Percentiles rank a stretch among this genome's conserved stretches.
These are phyloP conservation scores for Andrena minutula DNA, from an alignment of 2,888 invertebrate species.

Conservation along the genomic window DNA sequence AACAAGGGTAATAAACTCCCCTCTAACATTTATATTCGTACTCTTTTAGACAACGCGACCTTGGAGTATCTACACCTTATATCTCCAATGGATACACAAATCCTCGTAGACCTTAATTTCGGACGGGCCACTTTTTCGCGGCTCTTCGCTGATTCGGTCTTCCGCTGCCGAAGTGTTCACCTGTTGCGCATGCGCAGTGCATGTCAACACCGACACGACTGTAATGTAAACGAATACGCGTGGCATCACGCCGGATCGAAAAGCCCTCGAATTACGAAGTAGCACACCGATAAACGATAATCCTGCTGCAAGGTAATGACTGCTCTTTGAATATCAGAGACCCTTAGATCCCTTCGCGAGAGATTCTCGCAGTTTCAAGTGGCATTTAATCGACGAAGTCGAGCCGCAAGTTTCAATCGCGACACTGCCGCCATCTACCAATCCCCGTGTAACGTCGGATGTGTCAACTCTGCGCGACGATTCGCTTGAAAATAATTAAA, in stretches of 20 bases:
- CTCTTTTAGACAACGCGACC: not conserved
- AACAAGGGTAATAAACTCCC: not conserved
- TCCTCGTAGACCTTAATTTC: constrained; percentile 65
- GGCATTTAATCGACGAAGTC: constrained; percentile 25
- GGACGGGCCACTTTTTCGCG: constrained; percentile 35
- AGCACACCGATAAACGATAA: not conserved
- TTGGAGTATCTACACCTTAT: not conserved
- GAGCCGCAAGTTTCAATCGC: constrained; percentile 31
- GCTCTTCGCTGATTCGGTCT: constrained; percentile 50
- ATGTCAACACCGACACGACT: constrained; percentile 63
- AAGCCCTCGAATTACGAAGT: not conserved
- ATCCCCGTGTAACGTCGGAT: constrained; percentile 22
- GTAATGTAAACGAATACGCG: constrained; percentile 50
- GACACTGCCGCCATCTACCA: constrained; percentile 54
- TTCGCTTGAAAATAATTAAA: constrained; percentile 26
- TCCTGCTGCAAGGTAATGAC: constrained; percentile 18
- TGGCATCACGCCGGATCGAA: constrained; percentile 37
- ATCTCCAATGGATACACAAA: constrained; percentile 75
- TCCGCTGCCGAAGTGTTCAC: constrained; percentile 15
- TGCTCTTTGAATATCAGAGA: not conserved
- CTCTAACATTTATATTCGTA: not conserved
- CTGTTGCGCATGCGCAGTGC: constrained; percentile 68
- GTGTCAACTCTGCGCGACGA: constrained; percentile 44
- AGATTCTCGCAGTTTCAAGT: not conserved
- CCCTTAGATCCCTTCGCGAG: not conserved